Base-by-base conservation (phyloP, 2,797 vertebrate species). In the Amniataba percoides region DNA sequence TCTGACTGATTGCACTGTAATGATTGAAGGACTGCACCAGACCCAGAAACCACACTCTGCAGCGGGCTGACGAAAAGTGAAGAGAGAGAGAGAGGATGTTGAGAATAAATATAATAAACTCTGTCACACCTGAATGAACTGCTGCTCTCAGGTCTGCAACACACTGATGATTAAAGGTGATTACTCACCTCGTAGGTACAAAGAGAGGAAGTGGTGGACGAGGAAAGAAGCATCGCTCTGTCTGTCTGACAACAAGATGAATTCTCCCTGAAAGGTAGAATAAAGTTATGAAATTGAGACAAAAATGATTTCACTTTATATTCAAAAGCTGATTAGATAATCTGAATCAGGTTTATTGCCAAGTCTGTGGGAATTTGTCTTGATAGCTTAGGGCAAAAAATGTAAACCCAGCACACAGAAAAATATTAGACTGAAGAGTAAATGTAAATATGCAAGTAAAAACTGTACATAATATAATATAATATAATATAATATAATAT, bases 1-100 rank as follows among this genome's bases (percentile, higher is more conserved):
- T 97, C 86, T 97, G 97, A 1, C 96, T 95, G 39, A 99, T 94
- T 0, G 96, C 89, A 86, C 45, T 97, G 83, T 99, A 99, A 88
- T 99, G 98, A 74, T 96, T 98, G 93, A 98, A 98, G 23, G 98
- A 98, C 93, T 99, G 98, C 5, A 96, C 91, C 46, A 99, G 92
- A 5, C 95, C 97, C 90, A 99, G 80, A 23, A 99, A 97, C 75
- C 96, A 98, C 66, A 99, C 97, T 91, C 91, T 97, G 85, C 97
- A 97, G 62, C 95, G 94, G 15, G 97, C 98, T 99, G 86, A 15
- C 82, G 92, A 75, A 67, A 43, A 78, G 8, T 7, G 7, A 45
- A 57, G 15, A 39, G 0, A 36, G 1, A 31, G 27, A 31, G 3
- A 3, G 27, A 31, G 5, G 27, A 70, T 4, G 15, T 25, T 46